Conservation (phyloP, 1,140 invertebrate species). For the Drosophila grimshawi region DNA sequence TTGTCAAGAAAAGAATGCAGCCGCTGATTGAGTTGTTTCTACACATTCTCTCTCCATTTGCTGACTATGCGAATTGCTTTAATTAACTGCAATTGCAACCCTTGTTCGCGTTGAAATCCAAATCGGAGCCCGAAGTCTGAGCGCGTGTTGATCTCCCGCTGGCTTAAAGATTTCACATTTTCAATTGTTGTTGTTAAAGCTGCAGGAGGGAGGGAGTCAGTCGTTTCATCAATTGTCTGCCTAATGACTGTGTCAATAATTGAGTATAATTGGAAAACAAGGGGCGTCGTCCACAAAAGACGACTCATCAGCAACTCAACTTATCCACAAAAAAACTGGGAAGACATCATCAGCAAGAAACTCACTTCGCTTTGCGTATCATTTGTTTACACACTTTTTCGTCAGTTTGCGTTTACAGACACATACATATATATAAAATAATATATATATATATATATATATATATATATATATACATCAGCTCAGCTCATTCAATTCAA, state of each 20-base stretch:
- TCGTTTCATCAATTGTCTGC: conserved; percentile 46
- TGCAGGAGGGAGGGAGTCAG: conserved; percentile 25
- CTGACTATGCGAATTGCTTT: conserved; percentile 62
- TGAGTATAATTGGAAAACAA: conserved; percentile 77
- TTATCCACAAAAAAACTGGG: conserved; percentile 29
- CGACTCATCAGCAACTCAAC: conserved; percentile 19
- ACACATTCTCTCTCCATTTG: conserved; percentile 2
- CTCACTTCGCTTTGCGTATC: conserved; percentile 38
- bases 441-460: background rate
- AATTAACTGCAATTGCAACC: conserved; percentile 72
- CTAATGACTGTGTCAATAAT: conserved; percentile 76
- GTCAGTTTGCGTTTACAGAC: conserved; percentile 1
- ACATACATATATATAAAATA: background rate
- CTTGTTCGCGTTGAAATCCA: conserved; percentile 11
- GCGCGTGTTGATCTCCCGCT: conserved; percentile 50
- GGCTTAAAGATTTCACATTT: conserved; percentile 51
- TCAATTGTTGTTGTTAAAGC: conserved; percentile 36
- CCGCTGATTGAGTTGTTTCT: conserved; percentile 39
- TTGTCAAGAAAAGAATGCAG: background rate
- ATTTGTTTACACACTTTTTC: conserved; percentile 71
- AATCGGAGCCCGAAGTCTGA: conserved; percentile 13
- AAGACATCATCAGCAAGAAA: conserved; percentile 20
- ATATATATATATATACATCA: conserved; percentile 9
- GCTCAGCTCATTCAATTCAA: conserved; percentile 28
- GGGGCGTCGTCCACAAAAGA: conserved; percentile 45